Conservation (phyloP, 2,888 invertebrate genomes). For the Drosophila fulvimacula region DNA sequence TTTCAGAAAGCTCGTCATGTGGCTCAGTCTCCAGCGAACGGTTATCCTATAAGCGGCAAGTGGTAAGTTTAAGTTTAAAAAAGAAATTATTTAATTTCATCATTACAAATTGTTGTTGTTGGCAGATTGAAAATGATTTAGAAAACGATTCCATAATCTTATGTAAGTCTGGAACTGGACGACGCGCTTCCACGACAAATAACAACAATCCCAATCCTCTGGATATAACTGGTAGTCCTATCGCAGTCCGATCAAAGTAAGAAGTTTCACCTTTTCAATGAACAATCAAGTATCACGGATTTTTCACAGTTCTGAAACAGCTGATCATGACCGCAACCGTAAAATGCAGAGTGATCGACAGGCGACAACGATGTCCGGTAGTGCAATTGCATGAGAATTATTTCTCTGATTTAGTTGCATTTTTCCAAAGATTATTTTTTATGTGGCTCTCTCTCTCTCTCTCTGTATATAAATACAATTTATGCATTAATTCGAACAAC, state of each 20-base stretch:
- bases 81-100: neutral
- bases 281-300: neutral
- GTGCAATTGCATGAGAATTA: constrained; percentile 86
- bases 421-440: constrained; percentile 72
- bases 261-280: constrained; percentile 21
- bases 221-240: constrained; percentile 84
- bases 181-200: constrained; percentile 84
- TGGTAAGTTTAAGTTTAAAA: constrained; percentile 57
- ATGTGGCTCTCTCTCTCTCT: constrained; percentile 24
- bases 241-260: constrained; percentile 85
- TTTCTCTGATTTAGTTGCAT: constrained; percentile 86
- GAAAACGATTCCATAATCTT: constrained; percentile 84
- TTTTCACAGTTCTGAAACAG: constrained; percentile 83
- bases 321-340: constrained; percentile 84
- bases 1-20: constrained; percentile 85
- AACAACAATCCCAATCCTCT: constrained; percentile 84
- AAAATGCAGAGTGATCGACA: constrained; percentile 84
- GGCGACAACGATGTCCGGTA: constrained; percentile 85
- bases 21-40: constrained; percentile 85
- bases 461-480: constrained; percentile 36
- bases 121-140: constrained; percentile 84
- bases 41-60: constrained; percentile 84
- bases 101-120: neutral
- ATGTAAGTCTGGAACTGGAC: constrained; percentile 84
- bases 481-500: constrained; percentile 32